Evolutionary conservation across 2,888 invertebrate species (phyloP).

Genomic region (Melangyna quadrimaculata): DNA sequence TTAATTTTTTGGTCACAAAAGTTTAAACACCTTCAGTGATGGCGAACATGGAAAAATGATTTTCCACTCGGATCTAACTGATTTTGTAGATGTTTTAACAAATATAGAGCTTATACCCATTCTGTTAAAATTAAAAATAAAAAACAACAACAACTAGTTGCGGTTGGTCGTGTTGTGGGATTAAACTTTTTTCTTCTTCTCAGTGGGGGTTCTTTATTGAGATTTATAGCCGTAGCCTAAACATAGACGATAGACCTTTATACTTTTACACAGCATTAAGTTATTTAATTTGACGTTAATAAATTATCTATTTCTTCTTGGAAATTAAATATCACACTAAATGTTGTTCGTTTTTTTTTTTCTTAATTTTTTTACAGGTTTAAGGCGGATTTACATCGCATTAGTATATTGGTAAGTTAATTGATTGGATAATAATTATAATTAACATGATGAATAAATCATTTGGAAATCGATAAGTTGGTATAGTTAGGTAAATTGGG

Average conservation of each 20-base stretch:
- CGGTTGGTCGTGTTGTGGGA: neutral
- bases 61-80: slow-evolving; percentile 29
- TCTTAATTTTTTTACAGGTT: slow-evolving; percentile 49
- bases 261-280: slow-evolving; percentile 43
- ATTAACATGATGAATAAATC: slow-evolving; percentile 49
- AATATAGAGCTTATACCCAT: slow-evolving; percentile 5
- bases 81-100: slow-evolving; percentile 36
- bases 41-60: slow-evolving; percentile 2
- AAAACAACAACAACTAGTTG: neutral
- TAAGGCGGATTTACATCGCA: slow-evolving; percentile 48
- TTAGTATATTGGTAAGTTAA: slow-evolving; percentile 65
- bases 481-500: slow-evolving; percentile 31
- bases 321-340: slow-evolving; percentile 21
- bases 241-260: no score
- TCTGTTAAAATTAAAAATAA: neutral
- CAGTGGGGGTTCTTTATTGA: slow-evolving; percentile 3
- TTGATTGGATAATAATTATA: slow-evolving; percentile 52
- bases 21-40: neutral
- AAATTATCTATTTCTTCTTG: slow-evolving; percentile 3
- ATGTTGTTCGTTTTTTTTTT: neutral
- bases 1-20: neutral
- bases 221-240: slow-evolving; percentile 2
- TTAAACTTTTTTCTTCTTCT: neutral
- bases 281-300: slow-evolving; percentile 47
- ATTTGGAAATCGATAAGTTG: slow-evolving; percentile 20